Base-by-base conservation (phyloP, 2,113 vertebrate species). In the Eubucco bourcierii region DNA sequence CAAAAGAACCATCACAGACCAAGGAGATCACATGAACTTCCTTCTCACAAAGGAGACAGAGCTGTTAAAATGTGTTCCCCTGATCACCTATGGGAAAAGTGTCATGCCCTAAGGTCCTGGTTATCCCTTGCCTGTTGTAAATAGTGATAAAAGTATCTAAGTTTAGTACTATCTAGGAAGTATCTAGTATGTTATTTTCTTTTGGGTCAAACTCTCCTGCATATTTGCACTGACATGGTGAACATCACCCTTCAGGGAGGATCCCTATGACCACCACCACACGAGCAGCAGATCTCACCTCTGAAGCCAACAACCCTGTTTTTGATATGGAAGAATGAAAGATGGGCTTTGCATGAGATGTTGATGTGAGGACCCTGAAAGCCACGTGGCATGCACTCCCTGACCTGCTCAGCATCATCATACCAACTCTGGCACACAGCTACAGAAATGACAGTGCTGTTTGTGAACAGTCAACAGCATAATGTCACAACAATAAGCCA, bases 161-260 rank as follows among this genome's bases (percentile, higher is more conserved):
- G 55, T 39, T 39, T 39, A 11, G 37, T 39, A 39, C 11, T 39
- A 39, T 11, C 37, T 39, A 9, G 37, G 37, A 39, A 39, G 37
- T 39, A 39, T 39, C 37, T 39, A 41, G 0, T 10, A 39, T 4
- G 5, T 50, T 16, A 4, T 71, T 78, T 87, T 55, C 6, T 15
- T 81, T 37, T 61, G 31, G 12, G 25, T 58, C 53, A 39, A 1
- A 29, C n/a, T 50, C 13, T 28, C 31, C 53, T 23, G 2, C 31
- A 12, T 31, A 16, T 23, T 71, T 56, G 17, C 29, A 61, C 18
- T 2, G 1, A 10, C 0, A 2, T 65, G 70, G 56, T 2, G 2
- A 84, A 39, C 0, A 0, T 11, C 25, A 53, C 37, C 20, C 31
- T 63, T 13, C 0, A 0, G 39, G 66, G 50, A 76, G 21, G 18